Evolutionary conservation across 2,888 invertebrate species (phyloP).

Genomic region (Ophioninae sp.): DNA sequence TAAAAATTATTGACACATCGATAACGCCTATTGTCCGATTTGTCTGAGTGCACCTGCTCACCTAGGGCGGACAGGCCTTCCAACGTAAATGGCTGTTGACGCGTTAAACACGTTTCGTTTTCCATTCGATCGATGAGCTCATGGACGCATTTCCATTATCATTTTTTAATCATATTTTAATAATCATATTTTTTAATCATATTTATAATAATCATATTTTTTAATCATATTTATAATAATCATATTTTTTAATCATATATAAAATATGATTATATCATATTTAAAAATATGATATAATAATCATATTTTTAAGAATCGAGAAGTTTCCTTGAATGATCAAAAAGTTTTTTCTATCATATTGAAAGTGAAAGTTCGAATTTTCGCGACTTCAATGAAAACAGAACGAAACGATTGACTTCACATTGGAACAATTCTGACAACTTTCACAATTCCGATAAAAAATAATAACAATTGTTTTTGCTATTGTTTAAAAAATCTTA

Average conservation of each 20-base stretch:
- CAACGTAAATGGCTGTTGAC: constrained; percentile 42
- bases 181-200: no score
- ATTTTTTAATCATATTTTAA: no score
- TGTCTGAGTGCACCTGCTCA: constrained; percentile 46
- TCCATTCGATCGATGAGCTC: constrained; percentile 41
- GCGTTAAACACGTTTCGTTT: constrained; percentile 40
- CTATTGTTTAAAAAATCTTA: not conserved
- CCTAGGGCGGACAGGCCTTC: constrained; percentile 21
- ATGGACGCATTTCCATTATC: constrained; percentile 24
- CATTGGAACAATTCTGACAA: not conserved
- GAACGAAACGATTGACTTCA: not conserved
- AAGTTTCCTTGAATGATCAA: not conserved
- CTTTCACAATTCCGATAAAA: not conserved
- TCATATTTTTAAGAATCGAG: not conserved
- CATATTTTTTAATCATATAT: no score
- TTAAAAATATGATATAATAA: no score
- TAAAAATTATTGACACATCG: constrained; percentile 43
- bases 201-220: no score
- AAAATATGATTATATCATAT: no score
- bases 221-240: no score
- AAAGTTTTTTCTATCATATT: not conserved
- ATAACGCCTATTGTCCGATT: constrained; percentile 48
- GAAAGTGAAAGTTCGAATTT: not conserved
- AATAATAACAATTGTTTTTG: not conserved
- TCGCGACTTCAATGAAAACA: not conserved